Conservation (phyloP, 2,797 vertebrate genomes). For the Lateolabrax maculatus region DNA sequence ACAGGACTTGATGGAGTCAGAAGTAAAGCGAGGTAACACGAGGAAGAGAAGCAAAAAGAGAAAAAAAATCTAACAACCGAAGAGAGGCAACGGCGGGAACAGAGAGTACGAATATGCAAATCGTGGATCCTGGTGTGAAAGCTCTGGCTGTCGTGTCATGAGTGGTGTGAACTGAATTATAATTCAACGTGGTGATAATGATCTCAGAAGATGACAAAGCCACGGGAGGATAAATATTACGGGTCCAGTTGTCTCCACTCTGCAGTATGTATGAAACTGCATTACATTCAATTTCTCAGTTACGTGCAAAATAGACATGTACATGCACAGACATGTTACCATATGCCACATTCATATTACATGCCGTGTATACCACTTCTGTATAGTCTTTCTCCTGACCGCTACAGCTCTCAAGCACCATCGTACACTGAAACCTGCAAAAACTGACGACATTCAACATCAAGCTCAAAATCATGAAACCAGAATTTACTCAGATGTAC, state of each 20-base stretch:
- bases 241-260: not conserved
- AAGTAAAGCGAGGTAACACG: not conserved
- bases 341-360: not conserved
- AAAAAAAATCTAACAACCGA: not conserved
- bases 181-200: constrained; percentile 5
- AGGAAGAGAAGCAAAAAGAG: not conserved
- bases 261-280: not conserved
- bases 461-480: not conserved
- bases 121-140: constrained; percentile 22
- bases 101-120: constrained; percentile 17
- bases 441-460: not conserved
- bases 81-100: not conserved
- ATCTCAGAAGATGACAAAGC: constrained; percentile 9
- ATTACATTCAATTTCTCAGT: not conserved
- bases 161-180: constrained; percentile 16
- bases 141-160: constrained; percentile 11
- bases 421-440: no score
- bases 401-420: not conserved
- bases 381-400: not conserved
- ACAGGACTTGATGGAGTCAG: constrained; percentile 1
- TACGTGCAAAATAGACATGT: not conserved
- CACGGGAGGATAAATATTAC: not conserved
- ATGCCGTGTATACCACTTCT: not conserved
- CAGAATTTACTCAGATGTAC: not conserved
- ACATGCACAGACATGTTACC: not conserved